Base-by-base conservation (phyloP, 2,888 invertebrate species). In the Xestia c-nigrum region DNA sequence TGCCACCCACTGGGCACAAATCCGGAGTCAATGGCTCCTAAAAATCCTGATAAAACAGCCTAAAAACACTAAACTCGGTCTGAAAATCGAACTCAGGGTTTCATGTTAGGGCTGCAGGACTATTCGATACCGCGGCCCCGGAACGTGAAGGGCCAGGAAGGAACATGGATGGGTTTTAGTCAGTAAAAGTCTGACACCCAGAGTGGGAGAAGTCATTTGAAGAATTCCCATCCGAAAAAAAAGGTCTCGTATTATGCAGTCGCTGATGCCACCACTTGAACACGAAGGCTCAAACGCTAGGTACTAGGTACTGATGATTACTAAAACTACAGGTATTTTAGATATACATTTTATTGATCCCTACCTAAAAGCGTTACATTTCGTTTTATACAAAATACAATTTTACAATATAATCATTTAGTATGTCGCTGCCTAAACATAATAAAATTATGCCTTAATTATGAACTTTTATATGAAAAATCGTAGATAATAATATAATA, bases 311-410 rank as follows among this genome's bases (percentile, higher is more conserved):
- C n/a, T n/a, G n/a, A n/a, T n/a, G 31, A 31, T 31, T 31, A 31
- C 31, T 31, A 3, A 82, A 78, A 80, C 70, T 68, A 38, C 78
- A 78, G 70, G 19, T 43, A 12, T 61, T 71, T 85, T 78, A 78
- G 69, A 74, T 83, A 82, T 84, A 76, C 66, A 55, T 74, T 88
- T 88, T 86, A 84, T 80, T 79, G 43, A 57, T 59, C 57, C 79
- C 78, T 83, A 83, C 71, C 80, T 81, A 81, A 69, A 83, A 78
- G 83, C 83, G 80, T 86, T 83, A 73, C 67, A 59, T 78, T 85
- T n/a, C 19, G 43, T 82, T 76, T 87, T 81, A 83, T 87, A 88
- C 76, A 89, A 89, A 88, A 89, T 87, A 88, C 85, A 80, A 71
- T 75, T 86, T 83, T 61, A 76, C 57, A 77, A 76, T 85, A 71